Base-by-base conservation (phyloP, 1,140 invertebrate species). In the Hyposmocoma kahamanoa region DNA sequence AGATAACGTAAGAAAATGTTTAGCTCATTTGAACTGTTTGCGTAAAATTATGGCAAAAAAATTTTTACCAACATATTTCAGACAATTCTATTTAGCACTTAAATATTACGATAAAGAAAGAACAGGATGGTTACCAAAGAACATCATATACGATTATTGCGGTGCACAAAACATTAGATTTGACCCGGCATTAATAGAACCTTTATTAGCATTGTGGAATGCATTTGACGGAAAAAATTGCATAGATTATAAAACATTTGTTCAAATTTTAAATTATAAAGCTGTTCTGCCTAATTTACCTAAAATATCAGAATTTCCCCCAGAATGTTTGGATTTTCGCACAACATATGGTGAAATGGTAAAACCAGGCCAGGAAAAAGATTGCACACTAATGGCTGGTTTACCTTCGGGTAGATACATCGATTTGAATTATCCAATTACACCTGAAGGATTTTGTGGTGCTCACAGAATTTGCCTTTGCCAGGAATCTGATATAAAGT, bases 401-500 rank as follows among this genome's bases (percentile, higher is more conserved):
- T 1, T 53, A 8, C 55, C 60, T 32, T 61, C 67, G 3, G 62
- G 57, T 1, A 54, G 63, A 42, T 69, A 66, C 48, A 44, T 67
- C 11, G 63, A 70, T 36, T 9, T 39, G n/a, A 55, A 62, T 38
- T 62, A 53, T 17, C 56, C 55, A 3, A 36, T 55, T n/a, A 56
- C 56, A 2, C 62, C 66, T 36, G 28, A 1, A 2, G 28, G 28
- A 3, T 30, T n/a, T 13, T 72, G 63, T 21, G 68, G 54, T 55
- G 78, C 82, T 13, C 63, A 66, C 28, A 62, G 59, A 42, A 53
- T 50, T n/a, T 79, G 58, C 32, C 59, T 85, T 11, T 69, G 72
- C 19, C 72, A 84, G n/a, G 78, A 84, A 60, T 71, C 69, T 22
- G 76, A 82, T 56, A 59, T 72, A 46, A 82, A 67, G 56, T 53